These are phyloP conservation scores for Xestia xanthographa DNA, from an alignment of 2,888 invertebrate genomes.

Conservation along the genomic window DNA sequence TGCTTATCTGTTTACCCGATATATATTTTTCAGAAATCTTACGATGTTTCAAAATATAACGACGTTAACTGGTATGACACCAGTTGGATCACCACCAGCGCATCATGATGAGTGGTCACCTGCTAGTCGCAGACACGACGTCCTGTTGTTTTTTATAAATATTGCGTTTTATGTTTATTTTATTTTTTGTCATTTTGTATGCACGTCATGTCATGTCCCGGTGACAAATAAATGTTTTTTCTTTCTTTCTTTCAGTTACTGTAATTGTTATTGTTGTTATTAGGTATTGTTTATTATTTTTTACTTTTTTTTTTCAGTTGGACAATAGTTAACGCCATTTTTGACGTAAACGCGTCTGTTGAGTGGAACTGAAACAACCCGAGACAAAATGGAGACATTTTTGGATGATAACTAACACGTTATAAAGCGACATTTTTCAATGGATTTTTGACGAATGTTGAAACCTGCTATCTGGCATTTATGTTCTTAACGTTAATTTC, in stretches of 20 bases:
- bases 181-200: too few relatives aligned
- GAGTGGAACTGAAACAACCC: neutral
- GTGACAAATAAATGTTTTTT: too few relatives aligned
- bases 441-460: neutral
- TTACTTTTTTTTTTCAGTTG: neutral
- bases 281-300: neutral
- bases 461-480: neutral
- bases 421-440: neutral
- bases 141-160: too few relatives aligned
- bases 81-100: too few relatives aligned
- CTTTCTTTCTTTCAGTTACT: neutral
- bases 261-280: neutral
- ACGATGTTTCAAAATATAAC: neutral
- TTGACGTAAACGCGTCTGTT: neutral
- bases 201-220: too few relatives aligned
- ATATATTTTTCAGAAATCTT: neutral
- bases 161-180: too few relatives aligned
- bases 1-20: neutral
- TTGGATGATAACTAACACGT: neutral
- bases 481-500: neutral
- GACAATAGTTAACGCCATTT: neutral
- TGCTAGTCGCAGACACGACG: too few relatives aligned
- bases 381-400: too few relatives aligned
- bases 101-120: too few relatives aligned
- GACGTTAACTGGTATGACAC: neutral